Percentiles rank a stretch among this genome's conserved stretches.
phyloP scores from a whole-genome alignment of 2,888 invertebrate species.

The Scaptomyza parva region DNA sequence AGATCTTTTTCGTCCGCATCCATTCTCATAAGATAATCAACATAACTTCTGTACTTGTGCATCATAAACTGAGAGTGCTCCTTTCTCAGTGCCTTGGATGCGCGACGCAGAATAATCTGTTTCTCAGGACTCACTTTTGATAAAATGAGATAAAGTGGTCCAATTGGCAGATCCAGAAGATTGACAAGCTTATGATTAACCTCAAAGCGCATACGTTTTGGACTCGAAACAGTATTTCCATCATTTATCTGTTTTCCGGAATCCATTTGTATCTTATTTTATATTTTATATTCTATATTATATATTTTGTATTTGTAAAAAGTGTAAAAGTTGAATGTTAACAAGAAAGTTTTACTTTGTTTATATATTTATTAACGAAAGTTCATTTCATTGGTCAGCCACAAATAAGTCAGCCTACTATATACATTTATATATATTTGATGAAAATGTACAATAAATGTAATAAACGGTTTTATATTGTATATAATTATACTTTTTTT shows the following conservation, averaged over 20 bases:
- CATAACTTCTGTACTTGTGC: slow-evolving; percentile 17
- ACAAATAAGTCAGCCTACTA: slow-evolving; percentile 25
- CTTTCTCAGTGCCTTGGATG: slow-evolving; percentile 4
- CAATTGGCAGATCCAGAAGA: slow-evolving; percentile 39
- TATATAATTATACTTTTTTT: slow-evolving; percentile 10
- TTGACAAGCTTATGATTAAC: background rate
- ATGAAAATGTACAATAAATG: slow-evolving; percentile 4
- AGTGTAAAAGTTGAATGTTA: background rate
- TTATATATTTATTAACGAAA: slow-evolving; percentile 18
- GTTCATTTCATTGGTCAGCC: slow-evolving; percentile 16
- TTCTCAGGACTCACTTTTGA: slow-evolving; percentile 14
- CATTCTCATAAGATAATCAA: background rate
- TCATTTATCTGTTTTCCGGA: slow-evolving; percentile 13
- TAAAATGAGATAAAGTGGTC: slow-evolving; percentile 33
- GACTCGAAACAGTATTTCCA: background rate
- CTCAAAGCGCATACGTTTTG: slow-evolving; percentile 4
- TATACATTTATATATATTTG: slow-evolving; percentile 10
- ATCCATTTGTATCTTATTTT: slow-evolving; percentile 5
- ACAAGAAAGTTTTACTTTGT: background rate
- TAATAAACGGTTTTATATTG: slow-evolving; percentile 20
- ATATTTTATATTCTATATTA: background rate
- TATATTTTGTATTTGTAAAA: background rate
- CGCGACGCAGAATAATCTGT: slow-evolving; percentile 17
- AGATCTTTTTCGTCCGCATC: too few relatives aligned
- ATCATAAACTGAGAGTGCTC: slow-evolving; percentile 23